Conservation (phyloP, 2,797 vertebrate species). For the Ctenopoma kingsleyae region DNA sequence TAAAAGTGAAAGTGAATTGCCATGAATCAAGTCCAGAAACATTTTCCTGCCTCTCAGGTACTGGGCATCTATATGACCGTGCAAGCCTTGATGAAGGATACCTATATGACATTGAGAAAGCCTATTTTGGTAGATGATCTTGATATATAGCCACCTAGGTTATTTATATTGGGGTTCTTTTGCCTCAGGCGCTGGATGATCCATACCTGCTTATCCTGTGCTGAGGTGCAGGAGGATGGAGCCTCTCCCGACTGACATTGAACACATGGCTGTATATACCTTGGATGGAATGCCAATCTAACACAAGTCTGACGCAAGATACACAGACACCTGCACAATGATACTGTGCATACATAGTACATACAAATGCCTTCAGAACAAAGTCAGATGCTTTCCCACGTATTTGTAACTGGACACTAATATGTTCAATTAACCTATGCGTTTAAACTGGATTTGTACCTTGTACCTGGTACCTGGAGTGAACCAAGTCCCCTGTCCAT, state of each 20-base stretch:
- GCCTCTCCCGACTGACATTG: too few species aligned
- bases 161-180: background rate
- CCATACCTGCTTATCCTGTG: too few species aligned
- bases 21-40: background rate
- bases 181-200: too few species aligned
- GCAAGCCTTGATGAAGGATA: background rate
- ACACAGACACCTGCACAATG: too few species aligned
- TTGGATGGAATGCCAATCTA: background rate
- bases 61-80: background rate
- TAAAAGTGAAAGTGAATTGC: slow-evolving; percentile 14
- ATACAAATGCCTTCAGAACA: background rate
- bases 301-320: too few species aligned
- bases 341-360: background rate
- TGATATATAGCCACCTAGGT: background rate
- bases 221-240: too few species aligned
- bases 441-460: background rate
- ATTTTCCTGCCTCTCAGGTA: background rate
- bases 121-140: slow-evolving; percentile 3
- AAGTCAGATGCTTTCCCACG: background rate
- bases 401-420: slow-evolving; percentile 3
- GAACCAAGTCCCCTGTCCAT: background rate
- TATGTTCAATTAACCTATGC: background rate
- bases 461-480: background rate
- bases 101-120: background rate
- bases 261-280: background rate